Conservation (phyloP, 2,113 vertebrate genomes). For the Corythornis cristatus region DNA sequence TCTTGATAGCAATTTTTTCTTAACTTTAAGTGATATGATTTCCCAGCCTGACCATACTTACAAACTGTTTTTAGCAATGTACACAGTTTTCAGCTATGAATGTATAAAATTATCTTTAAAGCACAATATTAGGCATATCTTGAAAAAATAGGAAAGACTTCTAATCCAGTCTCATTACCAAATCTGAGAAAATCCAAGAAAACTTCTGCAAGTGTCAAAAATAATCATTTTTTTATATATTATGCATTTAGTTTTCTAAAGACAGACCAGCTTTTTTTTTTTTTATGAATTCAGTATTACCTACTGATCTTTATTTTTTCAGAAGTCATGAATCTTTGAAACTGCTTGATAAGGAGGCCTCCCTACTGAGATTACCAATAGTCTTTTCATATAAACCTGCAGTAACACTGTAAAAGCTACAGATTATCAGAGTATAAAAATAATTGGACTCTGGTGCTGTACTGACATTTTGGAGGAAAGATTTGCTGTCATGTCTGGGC, state of each 20-base stretch:
- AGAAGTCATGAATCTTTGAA: constrained; percentile 38
- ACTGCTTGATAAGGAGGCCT: constrained; percentile 5
- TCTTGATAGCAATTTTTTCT: not conserved
- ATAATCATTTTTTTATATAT: not conserved
- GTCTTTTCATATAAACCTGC: constrained; percentile 39
- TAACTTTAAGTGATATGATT: not conserved
- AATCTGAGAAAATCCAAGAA: not conserved
- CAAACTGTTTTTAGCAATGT: not conserved
- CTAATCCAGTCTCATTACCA: not conserved
- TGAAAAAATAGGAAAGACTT: not conserved
- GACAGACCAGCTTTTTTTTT: not conserved
- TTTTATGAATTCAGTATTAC: not conserved
- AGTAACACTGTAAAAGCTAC: constrained; percentile 28
- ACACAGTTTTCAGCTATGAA: not conserved
- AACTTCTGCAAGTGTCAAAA: not conserved
- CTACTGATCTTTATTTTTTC: not conserved
- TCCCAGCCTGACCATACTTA: not conserved
- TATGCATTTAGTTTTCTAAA: not conserved
- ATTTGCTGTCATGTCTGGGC: constrained; percentile 12
- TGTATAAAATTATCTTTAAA: not conserved
- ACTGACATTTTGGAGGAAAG: constrained; percentile 39
- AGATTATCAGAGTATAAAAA: constrained; percentile 62
- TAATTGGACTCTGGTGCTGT: constrained; percentile 22
- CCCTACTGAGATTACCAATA: constrained; percentile 33
- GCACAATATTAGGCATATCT: not conserved